These are phyloP conservation scores for Nemopilema nomurai DNA, from an alignment of 30 jellyfish, hydroid and myxozoan species.

Conservation along the genomic window DNA sequence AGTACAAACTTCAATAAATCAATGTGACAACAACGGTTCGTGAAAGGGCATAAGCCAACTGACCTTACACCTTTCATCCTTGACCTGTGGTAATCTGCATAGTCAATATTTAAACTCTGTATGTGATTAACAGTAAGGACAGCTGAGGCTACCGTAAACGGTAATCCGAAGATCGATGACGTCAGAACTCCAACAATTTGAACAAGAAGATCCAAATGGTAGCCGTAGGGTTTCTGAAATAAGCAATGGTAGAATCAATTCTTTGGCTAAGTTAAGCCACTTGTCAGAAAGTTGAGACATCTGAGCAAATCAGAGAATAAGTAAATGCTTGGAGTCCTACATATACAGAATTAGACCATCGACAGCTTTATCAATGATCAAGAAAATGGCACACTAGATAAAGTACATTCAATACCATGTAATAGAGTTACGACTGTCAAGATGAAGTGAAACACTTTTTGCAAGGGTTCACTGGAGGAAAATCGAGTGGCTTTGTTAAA, in stretches of 20 bases:
- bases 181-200: constrained; percentile 41
- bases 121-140: constrained; percentile 73
- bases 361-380: too few species aligned
- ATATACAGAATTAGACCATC: too few species aligned
- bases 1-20: neutral
- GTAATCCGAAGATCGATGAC: constrained; percentile 83
- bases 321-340: too few species aligned
- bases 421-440: too few species aligned
- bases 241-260: neutral
- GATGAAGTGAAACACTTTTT: too few species aligned
- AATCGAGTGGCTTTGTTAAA: too few species aligned
- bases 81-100: constrained; percentile 63
- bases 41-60: neutral
- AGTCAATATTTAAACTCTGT: constrained; percentile 52
- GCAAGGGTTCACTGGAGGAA: too few species aligned
- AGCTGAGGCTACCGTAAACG: constrained; percentile 77
- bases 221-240: constrained; percentile 79
- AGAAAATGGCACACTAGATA: too few species aligned
- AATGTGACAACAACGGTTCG: neutral
- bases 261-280: neutral
- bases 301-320: too few species aligned
- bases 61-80: constrained; percentile 47
- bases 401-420: too few species aligned
- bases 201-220: constrained; percentile 74
- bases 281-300: too few species aligned